Base-by-base conservation (phyloP, 2,888 invertebrate species). In the Ennomos erosarius region DNA sequence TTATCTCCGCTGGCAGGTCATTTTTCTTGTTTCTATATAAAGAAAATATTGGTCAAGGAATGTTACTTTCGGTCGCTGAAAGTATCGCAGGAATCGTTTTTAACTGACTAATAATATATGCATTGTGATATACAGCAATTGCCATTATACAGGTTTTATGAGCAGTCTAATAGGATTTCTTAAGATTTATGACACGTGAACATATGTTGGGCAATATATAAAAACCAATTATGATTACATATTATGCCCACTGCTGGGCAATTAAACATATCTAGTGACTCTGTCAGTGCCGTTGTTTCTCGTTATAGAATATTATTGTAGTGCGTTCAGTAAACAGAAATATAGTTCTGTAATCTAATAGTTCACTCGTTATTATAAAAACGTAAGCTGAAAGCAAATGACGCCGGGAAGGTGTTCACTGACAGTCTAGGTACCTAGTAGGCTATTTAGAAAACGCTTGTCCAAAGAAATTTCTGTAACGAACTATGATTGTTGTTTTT, bases 11-110 rank as follows among this genome's bases (percentile, higher is more conserved):
- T 85, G 87, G 82, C 88, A 85, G 84, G 81, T 76, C 74, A 85
- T 88, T 85, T 85, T 78, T 89, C 85, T 83, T 81, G 80, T 75
- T 74, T 78, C 87, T 88, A 84, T 85, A 85, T 84, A 84, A 81
- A 90, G 85, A 86, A 63, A 79, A 82, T 81, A 84, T 85, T 85
- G 84, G 85, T 84, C 85, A 87, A 83, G 86, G 79, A 82, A 78
- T 80, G 55, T 50, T 54, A 47, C 59, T 44, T 57, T 50, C 59
- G 38, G 45, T 55, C 12, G 49, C 10, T 11, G 13, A 42, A 52
- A 43, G 16, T 38, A 34, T 37, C 13, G 11, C 42, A 39, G 10
- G 33, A 52, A 42, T 10, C 26, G 39, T 40, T 33, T 38, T 11
- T 43, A 36, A 34, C 11, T 13, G 11, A 8, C n/a, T 16, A 47